Base-by-base conservation (phyloP, 2,113 vertebrate species). In the Cacatua alba region DNA sequence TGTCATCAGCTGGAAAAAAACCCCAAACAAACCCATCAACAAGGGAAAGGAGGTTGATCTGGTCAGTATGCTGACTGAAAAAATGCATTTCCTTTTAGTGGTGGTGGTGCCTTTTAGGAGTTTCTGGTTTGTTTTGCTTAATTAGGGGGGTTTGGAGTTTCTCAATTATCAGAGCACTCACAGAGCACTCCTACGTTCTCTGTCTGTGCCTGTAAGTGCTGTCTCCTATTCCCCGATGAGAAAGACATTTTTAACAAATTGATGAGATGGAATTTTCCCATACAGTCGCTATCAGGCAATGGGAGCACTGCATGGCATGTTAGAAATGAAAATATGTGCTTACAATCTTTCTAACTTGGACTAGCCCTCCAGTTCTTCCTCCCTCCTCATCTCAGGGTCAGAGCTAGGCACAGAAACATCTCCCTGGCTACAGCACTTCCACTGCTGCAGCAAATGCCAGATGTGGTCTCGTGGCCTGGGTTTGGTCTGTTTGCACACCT, bases 191-290 rank as follows among this genome's bases (percentile, higher is more conserved):
- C 70, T 79, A 82, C 77, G 0, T 72, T 72, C 37, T 13, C 63
- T 65, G 46, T 53, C 81, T 88, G 92, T 51, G 63, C 59, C 44
- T 57, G 35, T 9, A 55, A 93, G 70, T n/a, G 80, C 83, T 0
- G 49, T 83, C 92, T 96, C 65, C 60, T 92, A 44, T 29, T 91
- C 69, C 82, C 80, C 2, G 3, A 60, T 33, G 86, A 84, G 65
- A 57, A 69, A 91, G 44, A 31, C 81, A 48, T 70, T 89, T 88
- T 79, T 74, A 94, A 82, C 63, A 46, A 83, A 72, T 82, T 74
- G 92, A 89, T 96, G 90, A 78, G 70, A 23, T 16, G 70, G 55
- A 88, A 91, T 95, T 95, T 95, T 91, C 92, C 90, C 94, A 74
- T 68, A 28, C 16, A 49, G 59, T 69, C 19, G 2, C 68, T 93